Conservation (phyloP, 2,797 vertebrate species). For the Picus viridis region DNA sequence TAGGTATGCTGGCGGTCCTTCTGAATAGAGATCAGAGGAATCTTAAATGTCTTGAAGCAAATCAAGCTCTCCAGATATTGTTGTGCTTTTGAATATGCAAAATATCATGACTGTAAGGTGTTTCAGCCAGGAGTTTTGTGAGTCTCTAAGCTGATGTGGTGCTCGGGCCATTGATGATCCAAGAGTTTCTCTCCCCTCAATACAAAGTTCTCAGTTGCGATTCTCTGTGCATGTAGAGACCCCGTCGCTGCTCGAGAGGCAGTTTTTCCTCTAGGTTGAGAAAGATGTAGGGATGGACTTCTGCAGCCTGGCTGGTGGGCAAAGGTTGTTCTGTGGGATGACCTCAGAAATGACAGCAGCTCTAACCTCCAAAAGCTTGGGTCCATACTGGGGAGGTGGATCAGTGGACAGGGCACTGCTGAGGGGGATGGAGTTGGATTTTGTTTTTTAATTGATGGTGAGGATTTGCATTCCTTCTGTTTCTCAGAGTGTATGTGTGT, state of each 20-base stretch:
- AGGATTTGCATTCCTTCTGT: background rate
- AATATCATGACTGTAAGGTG: background rate
- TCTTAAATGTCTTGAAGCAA: slow-evolving; percentile 52
- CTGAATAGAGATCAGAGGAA: slow-evolving; percentile 59
- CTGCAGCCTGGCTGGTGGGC: background rate
- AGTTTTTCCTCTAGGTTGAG: background rate
- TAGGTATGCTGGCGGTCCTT: slow-evolving; percentile 25
- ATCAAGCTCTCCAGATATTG: slow-evolving; percentile 23
- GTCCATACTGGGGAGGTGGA: background rate
- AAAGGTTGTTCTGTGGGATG: background rate
- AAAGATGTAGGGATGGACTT: background rate
- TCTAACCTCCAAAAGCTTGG: background rate
- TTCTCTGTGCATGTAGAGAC: background rate
- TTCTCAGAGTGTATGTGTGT: background rate
- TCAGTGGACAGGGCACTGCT: background rate
- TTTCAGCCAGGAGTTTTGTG: background rate
- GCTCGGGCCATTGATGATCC: background rate
- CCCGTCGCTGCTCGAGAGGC: background rate
- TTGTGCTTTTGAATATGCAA: slow-evolving; percentile 42
- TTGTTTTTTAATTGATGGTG: background rate
- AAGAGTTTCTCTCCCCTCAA: background rate
- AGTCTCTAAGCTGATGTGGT: background rate
- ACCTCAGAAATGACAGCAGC: background rate
- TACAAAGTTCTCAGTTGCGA: background rate
- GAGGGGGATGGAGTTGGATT: background rate